Evolutionary conservation across 2,797 vertebrate genomes (phyloP).

Genomic region (Anguilla obscura): DNA sequence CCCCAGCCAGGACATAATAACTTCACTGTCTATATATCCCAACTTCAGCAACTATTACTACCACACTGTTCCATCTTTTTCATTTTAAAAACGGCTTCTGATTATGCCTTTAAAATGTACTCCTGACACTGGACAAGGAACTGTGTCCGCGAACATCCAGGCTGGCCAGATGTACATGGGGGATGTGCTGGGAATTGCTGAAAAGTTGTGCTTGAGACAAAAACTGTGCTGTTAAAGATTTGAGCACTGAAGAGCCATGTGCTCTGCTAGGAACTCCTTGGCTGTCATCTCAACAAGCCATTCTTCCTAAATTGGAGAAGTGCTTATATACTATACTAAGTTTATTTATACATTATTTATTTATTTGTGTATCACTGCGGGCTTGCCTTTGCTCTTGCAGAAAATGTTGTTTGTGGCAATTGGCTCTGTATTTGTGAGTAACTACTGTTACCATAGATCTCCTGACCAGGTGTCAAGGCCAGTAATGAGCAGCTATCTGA

Average conservation of each 20-base stretch:
- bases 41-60: background rate
- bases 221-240: slow-evolving; percentile 4
- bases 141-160: background rate
- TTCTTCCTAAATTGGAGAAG: slow-evolving; percentile 16
- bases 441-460: background rate
- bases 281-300: slow-evolving; percentile 10
- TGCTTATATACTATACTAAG: background rate
- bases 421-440: background rate
- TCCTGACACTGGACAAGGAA: background rate
- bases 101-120: background rate
- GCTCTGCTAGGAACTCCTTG: background rate
- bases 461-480: background rate
- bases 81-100: background rate
- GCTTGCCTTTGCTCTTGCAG: background rate
- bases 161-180: background rate
- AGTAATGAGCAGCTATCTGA: background rate
- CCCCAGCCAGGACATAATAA: background rate
- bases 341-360: background rate
- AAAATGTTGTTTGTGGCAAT: background rate
- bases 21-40: background rate
- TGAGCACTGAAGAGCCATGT: background rate
- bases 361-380: background rate
- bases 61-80: background rate
- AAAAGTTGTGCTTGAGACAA: background rate
- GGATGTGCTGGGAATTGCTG: background rate